phyloP scores from a whole-genome alignment of 2,797 vertebrate genomes.

The Odontamblyopus lacepedii region DNA sequence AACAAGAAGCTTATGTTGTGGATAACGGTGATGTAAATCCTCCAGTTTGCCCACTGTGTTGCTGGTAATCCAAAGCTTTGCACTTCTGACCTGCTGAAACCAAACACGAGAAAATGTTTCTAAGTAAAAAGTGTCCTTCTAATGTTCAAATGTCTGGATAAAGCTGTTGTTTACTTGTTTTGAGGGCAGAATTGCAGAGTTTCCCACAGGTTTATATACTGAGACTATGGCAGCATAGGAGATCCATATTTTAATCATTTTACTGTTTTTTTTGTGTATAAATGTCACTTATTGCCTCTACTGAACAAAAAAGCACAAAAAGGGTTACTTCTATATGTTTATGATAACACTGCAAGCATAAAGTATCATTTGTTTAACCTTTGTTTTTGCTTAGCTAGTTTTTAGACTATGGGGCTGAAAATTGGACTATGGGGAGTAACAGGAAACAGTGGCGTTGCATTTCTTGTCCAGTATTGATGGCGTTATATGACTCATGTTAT shows the following conservation, averaged over 20 bases:
- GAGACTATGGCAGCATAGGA: background rate
- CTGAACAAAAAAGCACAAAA: background rate
- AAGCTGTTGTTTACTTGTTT: background rate
- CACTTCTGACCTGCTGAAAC: constrained; percentile 34
- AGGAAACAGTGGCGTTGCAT: background rate
- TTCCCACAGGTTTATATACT: background rate
- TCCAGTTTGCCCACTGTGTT: constrained; percentile 34
- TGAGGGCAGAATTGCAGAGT: background rate
- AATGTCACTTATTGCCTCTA: background rate
- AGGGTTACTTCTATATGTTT: too few relatives aligned
- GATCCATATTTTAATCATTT: background rate
- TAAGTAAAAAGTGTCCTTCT: background rate
- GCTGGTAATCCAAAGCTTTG: constrained; percentile 37
- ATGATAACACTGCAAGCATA: too few relatives aligned
- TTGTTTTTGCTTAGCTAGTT: too few relatives aligned
- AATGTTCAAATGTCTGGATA: too few relatives aligned
- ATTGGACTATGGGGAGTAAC: too few relatives aligned
- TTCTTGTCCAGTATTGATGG: background rate
- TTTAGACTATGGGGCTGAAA: too few relatives aligned
- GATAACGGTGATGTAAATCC: constrained; percentile 43
- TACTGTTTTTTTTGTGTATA: background rate
- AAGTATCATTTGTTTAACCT: too few relatives aligned
- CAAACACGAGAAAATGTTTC: background rate
- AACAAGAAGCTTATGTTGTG: constrained; percentile 40
- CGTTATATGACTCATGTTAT: constrained; percentile 4